These are phyloP conservation scores for Metopolophium dirhodum DNA, from an alignment of 1,140 invertebrate genomes.

Conservation along the genomic window DNA sequence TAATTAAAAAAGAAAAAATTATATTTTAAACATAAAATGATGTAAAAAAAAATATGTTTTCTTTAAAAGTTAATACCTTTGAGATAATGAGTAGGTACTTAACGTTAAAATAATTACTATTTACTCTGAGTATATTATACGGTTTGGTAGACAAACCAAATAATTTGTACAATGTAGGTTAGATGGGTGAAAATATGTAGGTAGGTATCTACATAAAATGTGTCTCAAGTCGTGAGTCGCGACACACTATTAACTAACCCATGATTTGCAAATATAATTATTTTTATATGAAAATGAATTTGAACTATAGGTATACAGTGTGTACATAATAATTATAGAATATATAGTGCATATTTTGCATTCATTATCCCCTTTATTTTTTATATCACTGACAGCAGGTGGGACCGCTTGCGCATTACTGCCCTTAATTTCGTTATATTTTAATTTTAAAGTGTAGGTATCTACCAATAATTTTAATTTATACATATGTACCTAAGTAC, in stretches of 20 bases:
- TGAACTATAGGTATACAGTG: neutral
- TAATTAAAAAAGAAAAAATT: too few species aligned
- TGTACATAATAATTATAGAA: neutral
- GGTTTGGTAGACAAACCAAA: neutral
- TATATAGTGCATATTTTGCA: neutral
- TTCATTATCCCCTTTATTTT: slow-evolving; percentile 3
- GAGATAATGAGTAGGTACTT: neutral
- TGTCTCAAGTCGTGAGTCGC: neutral
- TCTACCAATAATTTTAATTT: neutral
- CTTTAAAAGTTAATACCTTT: neutral
- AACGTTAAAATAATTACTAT: neutral
- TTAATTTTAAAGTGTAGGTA: neutral
- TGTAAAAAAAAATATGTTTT: too few species aligned
- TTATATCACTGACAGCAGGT: neutral
- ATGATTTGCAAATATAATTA: neutral
- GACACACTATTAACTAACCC: neutral
- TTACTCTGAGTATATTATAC: neutral
- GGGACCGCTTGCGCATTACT: neutral
- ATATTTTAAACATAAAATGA: too few species aligned
- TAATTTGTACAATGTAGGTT: neutral
- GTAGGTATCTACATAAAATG: neutral
- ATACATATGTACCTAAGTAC: neutral
- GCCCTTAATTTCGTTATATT: neutral
- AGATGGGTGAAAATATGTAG: neutral
- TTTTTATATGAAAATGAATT: neutral